Evolutionary conservation across 2,113 vertebrate species (phyloP).

Genomic region (Geococcyx californianus): DNA sequence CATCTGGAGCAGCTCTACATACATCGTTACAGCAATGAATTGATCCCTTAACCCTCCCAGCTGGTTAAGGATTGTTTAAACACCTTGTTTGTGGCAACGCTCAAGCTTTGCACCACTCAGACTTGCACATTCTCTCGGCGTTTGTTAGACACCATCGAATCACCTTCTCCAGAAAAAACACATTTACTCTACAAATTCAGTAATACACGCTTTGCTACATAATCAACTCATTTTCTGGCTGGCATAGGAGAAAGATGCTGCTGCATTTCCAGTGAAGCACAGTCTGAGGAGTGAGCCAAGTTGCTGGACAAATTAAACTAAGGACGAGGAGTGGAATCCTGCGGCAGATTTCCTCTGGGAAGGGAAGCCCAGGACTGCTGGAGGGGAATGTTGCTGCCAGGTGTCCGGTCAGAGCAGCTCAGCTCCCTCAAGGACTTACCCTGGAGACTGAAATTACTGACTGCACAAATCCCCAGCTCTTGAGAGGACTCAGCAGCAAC

Average conservation of each 20-base stretch:
- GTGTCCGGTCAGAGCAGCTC: background rate
- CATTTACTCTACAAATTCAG: background rate
- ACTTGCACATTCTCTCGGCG: accelerated
- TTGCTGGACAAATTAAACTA: background rate
- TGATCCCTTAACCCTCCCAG: background rate
- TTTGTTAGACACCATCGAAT: background rate
- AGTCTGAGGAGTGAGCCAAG: accelerated
- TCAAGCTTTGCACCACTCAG: background rate
- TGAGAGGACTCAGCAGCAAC: background rate
- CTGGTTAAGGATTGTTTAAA: background rate
- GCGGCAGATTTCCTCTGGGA: background rate
- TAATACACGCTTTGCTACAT: background rate
- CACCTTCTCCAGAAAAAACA: background rate
- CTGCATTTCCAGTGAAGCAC: background rate
- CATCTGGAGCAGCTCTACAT: background rate
- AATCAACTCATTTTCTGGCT: background rate
- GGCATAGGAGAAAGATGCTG: background rate
- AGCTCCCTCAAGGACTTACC: background rate
- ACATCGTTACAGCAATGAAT: background rate
- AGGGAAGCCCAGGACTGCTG: background rate
- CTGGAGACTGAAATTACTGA: background rate
- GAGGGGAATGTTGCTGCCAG: background rate
- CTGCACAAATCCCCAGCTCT: background rate
- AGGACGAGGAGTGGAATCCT: background rate
- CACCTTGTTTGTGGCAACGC: too few species aligned